Percentiles rank a stretch among this genome's conserved stretches.
These are phyloP conservation scores for Coregonus clupeaformis DNA, from an alignment of 2,113 vertebrate genomes.

Conservation along the genomic window DNA sequence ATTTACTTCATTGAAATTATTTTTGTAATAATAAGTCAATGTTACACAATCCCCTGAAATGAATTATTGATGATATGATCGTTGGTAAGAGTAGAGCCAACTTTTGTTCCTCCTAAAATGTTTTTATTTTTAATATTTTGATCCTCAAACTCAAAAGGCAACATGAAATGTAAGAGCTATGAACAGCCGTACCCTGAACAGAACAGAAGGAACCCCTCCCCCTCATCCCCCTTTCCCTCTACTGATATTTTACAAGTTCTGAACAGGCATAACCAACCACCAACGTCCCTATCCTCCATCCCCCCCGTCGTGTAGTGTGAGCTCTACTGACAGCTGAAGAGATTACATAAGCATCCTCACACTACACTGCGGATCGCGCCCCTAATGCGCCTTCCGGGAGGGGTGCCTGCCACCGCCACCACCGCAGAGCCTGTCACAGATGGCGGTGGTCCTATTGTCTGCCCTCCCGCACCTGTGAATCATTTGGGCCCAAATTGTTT, in stretches of 20 bases:
- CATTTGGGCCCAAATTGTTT: slow-evolving; percentile 78
- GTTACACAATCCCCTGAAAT: too few species aligned
- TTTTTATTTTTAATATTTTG: not conserved
- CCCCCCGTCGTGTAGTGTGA: slow-evolving; percentile 48
- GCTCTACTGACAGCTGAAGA: slow-evolving; percentile 69
- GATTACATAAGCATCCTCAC: slow-evolving; percentile 69
- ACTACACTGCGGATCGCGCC: slow-evolving; percentile 48
- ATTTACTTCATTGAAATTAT: too few species aligned
- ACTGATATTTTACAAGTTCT: slow-evolving; percentile 13
- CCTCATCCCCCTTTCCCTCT: slow-evolving; percentile 16
- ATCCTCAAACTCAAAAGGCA: too few species aligned
- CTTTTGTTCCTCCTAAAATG: not conserved
- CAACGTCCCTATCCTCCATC: slow-evolving; percentile 14
- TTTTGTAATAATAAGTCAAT: too few species aligned
- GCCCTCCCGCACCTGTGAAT: slow-evolving; percentile 76
- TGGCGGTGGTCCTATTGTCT: slow-evolving; percentile 43
- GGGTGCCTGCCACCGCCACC: slow-evolving; percentile 29
- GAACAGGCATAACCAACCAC: slow-evolving; percentile 23
- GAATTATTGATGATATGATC: too few species aligned
- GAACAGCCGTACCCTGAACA: too few species aligned
- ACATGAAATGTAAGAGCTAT: too few species aligned
- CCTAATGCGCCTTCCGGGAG: slow-evolving; percentile 18
- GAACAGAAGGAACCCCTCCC: too few species aligned
- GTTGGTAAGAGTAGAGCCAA: too few species aligned
- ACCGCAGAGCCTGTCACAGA: slow-evolving; percentile 55